Conservation (phyloP, 1,140 invertebrate species). For the Bombus terrestris region DNA sequence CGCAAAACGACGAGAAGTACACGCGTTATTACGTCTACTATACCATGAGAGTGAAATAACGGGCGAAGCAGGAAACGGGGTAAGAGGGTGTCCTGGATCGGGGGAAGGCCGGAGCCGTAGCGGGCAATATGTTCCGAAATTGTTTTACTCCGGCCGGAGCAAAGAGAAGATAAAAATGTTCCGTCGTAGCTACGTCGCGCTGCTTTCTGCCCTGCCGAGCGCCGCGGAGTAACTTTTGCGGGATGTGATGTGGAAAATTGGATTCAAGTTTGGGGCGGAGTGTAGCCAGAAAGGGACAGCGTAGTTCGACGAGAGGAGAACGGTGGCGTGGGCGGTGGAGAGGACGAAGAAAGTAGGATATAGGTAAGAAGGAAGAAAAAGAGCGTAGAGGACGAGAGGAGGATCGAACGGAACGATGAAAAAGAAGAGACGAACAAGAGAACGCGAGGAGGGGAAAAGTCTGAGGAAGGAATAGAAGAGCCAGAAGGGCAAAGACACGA, state of each 20-base stretch:
- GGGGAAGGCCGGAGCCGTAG: constrained; percentile 40
- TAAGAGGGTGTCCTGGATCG: neutral
- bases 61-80: neutral
- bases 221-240: constrained; percentile 76
- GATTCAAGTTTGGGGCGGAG: constrained; percentile 74
- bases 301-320: neutral
- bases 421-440: neutral
- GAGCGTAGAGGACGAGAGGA: too few relatives aligned
- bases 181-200: constrained; percentile 61
- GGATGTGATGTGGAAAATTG: constrained; percentile 78
- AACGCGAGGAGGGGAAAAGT: neutral
- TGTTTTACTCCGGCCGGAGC: constrained; percentile 70
- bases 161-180: constrained; percentile 70
- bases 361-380: too few relatives aligned
- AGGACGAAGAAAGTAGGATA: neutral
- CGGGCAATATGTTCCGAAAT: constrained; percentile 76
- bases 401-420: neutral
- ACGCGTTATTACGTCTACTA: constrained; percentile 71
- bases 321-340: neutral
- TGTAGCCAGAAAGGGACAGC: constrained; percentile 53
- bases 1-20: constrained; percentile 40
- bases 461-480: constrained; percentile 19
- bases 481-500: constrained; percentile 33
- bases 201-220: constrained; percentile 59
- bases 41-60: constrained; percentile 57